phyloP scores from a whole-genome alignment of 2,113 vertebrate species.

The Pygoscelis antarcticus region DNA sequence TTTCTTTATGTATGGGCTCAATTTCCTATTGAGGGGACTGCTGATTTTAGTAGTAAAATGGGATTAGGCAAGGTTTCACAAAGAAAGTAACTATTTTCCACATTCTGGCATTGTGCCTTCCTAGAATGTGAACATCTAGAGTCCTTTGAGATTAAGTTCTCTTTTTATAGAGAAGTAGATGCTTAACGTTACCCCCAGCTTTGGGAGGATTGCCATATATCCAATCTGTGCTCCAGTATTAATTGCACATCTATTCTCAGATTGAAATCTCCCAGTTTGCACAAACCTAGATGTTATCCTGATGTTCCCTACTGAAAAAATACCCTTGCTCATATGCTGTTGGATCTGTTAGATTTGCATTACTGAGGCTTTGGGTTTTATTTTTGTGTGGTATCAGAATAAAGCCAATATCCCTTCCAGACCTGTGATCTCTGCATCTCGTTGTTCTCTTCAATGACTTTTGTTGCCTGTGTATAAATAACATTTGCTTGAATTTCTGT shows the following conservation, averaged over 20 bases:
- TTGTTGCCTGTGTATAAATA: neutral
- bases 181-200: neutral
- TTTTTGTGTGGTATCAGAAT: neutral
- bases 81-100: neutral
- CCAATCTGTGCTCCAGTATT: neutral
- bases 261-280: neutral
- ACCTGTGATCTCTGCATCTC: fast-evolving
- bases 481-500: neutral
- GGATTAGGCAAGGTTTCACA: constrained; percentile 8
- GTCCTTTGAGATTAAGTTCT: neutral
- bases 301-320: neutral
- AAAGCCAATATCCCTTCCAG: neutral
- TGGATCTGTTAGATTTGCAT: neutral
- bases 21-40: neutral
- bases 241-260: constrained; percentile 11
- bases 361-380: neutral
- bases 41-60: constrained; percentile 6
- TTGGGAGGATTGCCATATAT: neutral
- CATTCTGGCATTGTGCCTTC: neutral
- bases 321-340: neutral
- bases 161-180: neutral
- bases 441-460: fast-evolving
- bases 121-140: neutral
- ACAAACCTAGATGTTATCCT: neutral
- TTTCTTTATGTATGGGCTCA: neutral